phyloP scores from a whole-genome alignment of 2,113 vertebrate species.

The Argyrosomus japonicus region DNA sequence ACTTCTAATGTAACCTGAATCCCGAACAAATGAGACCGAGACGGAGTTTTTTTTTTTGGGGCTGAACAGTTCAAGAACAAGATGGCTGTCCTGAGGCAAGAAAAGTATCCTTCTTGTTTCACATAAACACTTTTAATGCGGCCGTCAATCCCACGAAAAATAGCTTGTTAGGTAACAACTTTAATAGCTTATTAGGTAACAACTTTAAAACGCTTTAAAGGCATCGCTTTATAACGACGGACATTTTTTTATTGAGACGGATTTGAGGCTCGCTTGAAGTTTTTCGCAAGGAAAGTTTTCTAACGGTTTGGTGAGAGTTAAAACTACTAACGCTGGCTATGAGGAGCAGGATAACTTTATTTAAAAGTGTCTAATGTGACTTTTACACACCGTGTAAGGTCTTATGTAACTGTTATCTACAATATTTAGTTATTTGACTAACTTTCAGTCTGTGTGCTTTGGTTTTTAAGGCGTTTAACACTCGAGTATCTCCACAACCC shows the following conservation, averaged over 20 bases:
- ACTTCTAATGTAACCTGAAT: conserved; percentile 76
- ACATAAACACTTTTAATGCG: conserved; percentile 45
- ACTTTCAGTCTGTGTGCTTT: not conserved
- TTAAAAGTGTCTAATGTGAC: not conserved
- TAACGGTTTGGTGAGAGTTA: conserved; percentile 9
- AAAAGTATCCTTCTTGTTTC: conserved; percentile 49
- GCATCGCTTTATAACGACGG: conserved; percentile 25
- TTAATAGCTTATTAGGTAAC: not conserved
- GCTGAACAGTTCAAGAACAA: conserved; percentile 79
- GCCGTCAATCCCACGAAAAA: not conserved
- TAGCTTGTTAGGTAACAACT: not conserved
- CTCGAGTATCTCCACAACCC: not conserved
- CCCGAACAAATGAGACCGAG: conserved; percentile 56
- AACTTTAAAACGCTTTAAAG: conserved; percentile 22
- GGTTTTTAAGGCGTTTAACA: not conserved
- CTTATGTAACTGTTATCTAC: not conserved
- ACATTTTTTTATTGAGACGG: conserved; percentile 16
- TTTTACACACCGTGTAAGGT: not conserved
- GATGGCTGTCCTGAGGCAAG: conserved; percentile 83
- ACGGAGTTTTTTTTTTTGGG: conserved; percentile 48
- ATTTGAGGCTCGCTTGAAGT: not conserved
- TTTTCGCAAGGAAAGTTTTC: conserved; percentile 19
- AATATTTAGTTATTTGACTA: not conserved
- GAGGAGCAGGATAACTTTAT: not conserved
- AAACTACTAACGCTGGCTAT: not conserved